Evolutionary conservation across 1,140 invertebrate genomes (phyloP).

Genomic region (Watersipora subatra): DNA sequence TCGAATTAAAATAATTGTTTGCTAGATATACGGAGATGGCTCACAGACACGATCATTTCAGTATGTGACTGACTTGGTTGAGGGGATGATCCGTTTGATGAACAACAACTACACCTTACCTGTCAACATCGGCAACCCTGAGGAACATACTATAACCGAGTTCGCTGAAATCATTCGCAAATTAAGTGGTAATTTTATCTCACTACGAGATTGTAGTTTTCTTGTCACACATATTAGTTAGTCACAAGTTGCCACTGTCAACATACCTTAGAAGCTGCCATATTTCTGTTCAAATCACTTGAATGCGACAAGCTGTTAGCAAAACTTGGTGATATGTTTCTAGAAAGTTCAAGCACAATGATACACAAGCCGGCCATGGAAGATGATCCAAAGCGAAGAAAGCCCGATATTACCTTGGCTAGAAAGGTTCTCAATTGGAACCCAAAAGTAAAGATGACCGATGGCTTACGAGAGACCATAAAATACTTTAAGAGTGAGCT

Average conservation of each 20-base stretch:
- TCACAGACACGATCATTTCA: constrained; percentile 95
- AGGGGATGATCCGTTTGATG: constrained; percentile 86
- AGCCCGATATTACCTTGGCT: constrained; percentile 81
- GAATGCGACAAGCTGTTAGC: neutral
- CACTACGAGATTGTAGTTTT: neutral
- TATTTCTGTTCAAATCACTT: neutral
- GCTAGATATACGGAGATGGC: constrained; percentile 82
- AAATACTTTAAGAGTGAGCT: neutral
- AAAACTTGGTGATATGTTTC: constrained; percentile 21
- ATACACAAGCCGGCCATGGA: constrained; percentile 59
- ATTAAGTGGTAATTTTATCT: constrained; percentile 38
- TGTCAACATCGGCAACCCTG: constrained; percentile 93
- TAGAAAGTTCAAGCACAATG: constrained; percentile 71
- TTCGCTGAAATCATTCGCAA: constrained; percentile 85
- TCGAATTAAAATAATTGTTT: neutral
- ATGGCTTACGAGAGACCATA: neutral
- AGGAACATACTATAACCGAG: constrained; percentile 89
- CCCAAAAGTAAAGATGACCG: constrained; percentile 58
- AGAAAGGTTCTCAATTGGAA: constrained; percentile 75
- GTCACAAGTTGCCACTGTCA: too few species aligned
- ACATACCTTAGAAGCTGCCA: neutral
- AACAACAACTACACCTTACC: constrained; percentile 81
- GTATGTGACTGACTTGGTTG: constrained; percentile 91
- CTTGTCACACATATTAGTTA: too few species aligned
- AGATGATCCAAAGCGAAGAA: constrained; percentile 86